Evolutionary conservation across 1,140 invertebrate genomes (phyloP).

Genomic region (Bombus terrestris): DNA sequence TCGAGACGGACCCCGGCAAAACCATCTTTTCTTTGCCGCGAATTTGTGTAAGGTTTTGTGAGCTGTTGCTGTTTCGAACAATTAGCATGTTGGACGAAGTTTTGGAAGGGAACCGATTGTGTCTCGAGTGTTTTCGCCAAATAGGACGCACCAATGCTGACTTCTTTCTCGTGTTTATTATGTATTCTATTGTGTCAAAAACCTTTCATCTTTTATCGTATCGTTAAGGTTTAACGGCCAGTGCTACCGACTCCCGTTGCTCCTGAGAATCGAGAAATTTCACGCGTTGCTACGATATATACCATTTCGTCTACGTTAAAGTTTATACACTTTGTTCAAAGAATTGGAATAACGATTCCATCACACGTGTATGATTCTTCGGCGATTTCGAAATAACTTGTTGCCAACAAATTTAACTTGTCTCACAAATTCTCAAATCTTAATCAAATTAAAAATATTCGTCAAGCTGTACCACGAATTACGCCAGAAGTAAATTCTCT

Average conservation of each 20-base stretch:
- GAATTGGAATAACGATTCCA: too few relatives aligned
- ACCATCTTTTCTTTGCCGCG: not conserved
- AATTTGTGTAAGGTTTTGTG: not conserved
- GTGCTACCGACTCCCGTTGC: not conserved
- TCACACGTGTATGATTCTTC: accelerated
- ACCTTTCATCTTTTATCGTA: not conserved
- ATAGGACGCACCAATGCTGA: not conserved
- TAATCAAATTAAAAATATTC: too few relatives aligned
- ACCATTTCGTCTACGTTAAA: too few relatives aligned
- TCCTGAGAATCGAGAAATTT: not conserved
- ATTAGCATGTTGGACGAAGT: not conserved
- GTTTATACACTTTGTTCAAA: too few relatives aligned
- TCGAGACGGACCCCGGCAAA: not conserved
- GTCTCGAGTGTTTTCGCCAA: not conserved
- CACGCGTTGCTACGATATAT: too few relatives aligned
- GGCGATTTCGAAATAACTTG: too few relatives aligned
- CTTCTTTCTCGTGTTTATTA: not conserved
- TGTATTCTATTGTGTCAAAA: not conserved
- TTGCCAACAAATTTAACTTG: too few relatives aligned
- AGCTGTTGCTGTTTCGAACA: not conserved
- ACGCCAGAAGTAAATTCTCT: too few relatives aligned
- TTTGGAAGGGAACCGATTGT: not conserved
- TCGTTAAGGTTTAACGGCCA: not conserved
- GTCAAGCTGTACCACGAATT: too few relatives aligned
- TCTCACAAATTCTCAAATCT: too few relatives aligned